Base-by-base conservation (phyloP, 2,113 vertebrate species). In the Cairina moschata region DNA sequence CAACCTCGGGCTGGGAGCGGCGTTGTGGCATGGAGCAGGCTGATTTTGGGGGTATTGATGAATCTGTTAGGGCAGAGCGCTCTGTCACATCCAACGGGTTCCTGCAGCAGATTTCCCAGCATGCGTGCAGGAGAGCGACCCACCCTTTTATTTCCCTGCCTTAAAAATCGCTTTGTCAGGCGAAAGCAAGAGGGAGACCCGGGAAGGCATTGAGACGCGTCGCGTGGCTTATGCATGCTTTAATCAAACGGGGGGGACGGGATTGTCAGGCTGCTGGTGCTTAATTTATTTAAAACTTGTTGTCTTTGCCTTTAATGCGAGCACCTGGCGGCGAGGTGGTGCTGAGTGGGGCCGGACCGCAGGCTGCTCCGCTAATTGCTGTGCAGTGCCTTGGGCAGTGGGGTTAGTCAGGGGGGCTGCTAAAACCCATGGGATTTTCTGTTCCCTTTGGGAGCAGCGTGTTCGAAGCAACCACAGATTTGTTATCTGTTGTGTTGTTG, bases 51-150 rank as follows among this genome's bases (percentile, higher is more conserved):
- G 14, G 48, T 10, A 29, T 8, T 6, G 67, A 54, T 89, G 31
- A 17, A 1, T 14, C 68, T 34, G 3, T 22, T 11, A 0, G 0
- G 8, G 65, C 1, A 7, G 48, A 25, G 42, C 5, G 34, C 81
- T 40, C 81, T 63, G 48, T 31, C 34, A 7, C 83, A 5, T 6
- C 66, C 8, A 4, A 50, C 88, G 8, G 0, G 58, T 38, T 80
- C 72, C 74, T 96, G 88, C 95, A 36, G 96, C 88, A 96, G 94
- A 92, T 93, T 95, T 95, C 91, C 95, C 93, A 42, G 90, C 89
- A 75, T 95, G 87, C 84, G n/a, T 76, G 23, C 3, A 59, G 82
- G 72, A 31, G 80, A 12, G 44, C 86, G 73, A 79, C 88, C 95
- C 85, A 76, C 87, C 93, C 95, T 81, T 14, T 17, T 56, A 13